phyloP scores from a whole-genome alignment of 1,140 invertebrate genomes.

The Listronotus bonariensis region DNA sequence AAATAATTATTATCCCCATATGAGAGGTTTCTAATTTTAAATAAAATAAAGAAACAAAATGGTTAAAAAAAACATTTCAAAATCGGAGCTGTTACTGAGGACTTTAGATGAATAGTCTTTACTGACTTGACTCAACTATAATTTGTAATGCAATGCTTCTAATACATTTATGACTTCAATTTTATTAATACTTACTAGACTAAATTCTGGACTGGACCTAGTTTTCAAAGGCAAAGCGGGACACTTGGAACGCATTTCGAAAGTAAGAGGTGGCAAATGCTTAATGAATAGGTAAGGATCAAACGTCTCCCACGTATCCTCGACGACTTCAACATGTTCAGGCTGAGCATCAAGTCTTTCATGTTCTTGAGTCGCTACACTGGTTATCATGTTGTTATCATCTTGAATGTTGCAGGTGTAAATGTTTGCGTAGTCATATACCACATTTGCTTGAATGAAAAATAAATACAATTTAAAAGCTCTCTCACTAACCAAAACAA shows the following conservation, averaged over 20 bases:
- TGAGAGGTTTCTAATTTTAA: too few species aligned
- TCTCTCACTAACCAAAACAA: too few species aligned
- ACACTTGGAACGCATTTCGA: constrained; percentile 82
- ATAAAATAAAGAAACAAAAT: too few species aligned
- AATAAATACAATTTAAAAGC: not conserved
- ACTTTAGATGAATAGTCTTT: too few species aligned
- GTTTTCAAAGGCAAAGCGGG: constrained; percentile 93
- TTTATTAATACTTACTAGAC: constrained; percentile 71
- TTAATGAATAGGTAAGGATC: constrained; percentile 93
- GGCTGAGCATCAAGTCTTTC: constrained; percentile 58
- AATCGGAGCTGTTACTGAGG: too few species aligned
- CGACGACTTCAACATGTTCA: constrained; percentile 60
- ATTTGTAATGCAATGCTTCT: too few species aligned
- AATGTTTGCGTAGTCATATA: constrained; percentile 51
- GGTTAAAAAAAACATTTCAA: too few species aligned
- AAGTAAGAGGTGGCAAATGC: constrained; percentile 85
- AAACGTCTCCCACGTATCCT: constrained; percentile 77
- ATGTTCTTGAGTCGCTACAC: constrained; percentile 54
- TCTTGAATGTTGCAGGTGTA: constrained; percentile 44
- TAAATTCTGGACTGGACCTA: constrained; percentile 90
- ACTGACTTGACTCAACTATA: too few species aligned
- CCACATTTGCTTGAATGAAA: constrained; percentile 32
- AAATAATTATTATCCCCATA: too few species aligned
- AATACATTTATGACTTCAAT: not conserved
- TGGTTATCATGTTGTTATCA: constrained; percentile 44